These are phyloP conservation scores for Balearica regulorum DNA, from an alignment of 2,797 vertebrate species.

Conservation along the genomic window DNA sequence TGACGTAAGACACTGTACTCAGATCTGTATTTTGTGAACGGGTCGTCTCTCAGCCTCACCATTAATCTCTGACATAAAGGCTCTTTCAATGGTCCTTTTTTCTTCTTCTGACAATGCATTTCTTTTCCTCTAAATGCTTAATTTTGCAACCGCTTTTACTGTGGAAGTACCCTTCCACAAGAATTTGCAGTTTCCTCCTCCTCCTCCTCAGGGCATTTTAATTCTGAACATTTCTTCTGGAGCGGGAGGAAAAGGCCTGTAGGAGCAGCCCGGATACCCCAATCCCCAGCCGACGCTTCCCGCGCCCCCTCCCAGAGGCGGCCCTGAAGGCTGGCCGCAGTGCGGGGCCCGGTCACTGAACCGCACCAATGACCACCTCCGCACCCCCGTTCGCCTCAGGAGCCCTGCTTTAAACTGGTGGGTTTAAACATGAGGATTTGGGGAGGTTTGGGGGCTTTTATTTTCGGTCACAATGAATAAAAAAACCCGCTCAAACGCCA, in stretches of 20 bases:
- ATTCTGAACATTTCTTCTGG: too few relatives aligned
- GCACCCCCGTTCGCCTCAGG: too few relatives aligned
- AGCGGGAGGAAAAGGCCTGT: neutral
- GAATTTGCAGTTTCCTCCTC: neutral
- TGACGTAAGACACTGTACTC: fast-evolving
- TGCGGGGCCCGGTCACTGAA: fast-evolving
- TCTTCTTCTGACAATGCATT: neutral
- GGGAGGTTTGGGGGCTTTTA: too few relatives aligned
- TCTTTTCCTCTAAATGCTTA: neutral
- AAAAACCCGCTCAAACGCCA: too few relatives aligned
- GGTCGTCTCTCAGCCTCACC: neutral
- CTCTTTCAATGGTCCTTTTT: neutral
- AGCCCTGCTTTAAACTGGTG: too few relatives aligned
- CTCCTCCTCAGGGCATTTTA: neutral
- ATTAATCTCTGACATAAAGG: neutral
- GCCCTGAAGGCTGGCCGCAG: fast-evolving
- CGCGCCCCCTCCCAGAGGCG: fast-evolving
- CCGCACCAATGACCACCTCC: fast-evolving
- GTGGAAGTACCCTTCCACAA: neutral
- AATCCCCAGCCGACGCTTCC: fast-evolving
- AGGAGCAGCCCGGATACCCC: fast-evolving
- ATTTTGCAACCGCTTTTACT: neutral
- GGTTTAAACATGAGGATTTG: too few relatives aligned
- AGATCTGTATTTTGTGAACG: neutral
- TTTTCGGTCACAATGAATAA: too few relatives aligned